A percentile compares a stretch with the other conserved stretches of the same genome.
Evolutionary conservation across 2,888 invertebrate genomes (phyloP).

Genomic region (Agrochola circellaris): DNA sequence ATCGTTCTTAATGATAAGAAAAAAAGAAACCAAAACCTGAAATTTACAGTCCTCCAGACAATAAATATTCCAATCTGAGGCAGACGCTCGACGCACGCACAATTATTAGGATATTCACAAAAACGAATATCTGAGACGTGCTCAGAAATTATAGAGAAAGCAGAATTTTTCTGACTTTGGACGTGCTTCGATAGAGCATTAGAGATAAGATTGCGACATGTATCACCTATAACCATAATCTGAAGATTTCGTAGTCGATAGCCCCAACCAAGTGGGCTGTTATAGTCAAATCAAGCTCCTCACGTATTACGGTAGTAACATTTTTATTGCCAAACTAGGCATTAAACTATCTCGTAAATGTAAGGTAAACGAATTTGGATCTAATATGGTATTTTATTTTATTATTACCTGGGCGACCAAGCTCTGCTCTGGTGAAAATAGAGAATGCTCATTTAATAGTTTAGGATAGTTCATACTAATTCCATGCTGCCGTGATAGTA

Average conservation of each 20-base stretch:
- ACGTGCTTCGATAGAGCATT: slow-evolving; percentile 20
- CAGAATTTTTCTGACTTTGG: slow-evolving; percentile 10
- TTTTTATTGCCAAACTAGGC: not conserved
- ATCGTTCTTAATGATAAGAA: not conserved
- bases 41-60: not conserved
- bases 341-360: not conserved
- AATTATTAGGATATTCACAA: slow-evolving; percentile 49
- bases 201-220: not conserved
- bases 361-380: not conserved
- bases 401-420: too few species aligned
- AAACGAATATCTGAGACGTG: slow-evolving; percentile 48
- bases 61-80: slow-evolving; percentile 45
- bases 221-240: not conserved
- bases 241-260: not conserved
- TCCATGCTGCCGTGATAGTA: too few species aligned
- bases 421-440: too few species aligned
- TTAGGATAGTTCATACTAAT: too few species aligned
- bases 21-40: not conserved
- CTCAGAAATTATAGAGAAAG: slow-evolving; percentile 31
- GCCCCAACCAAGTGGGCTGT: not conserved
- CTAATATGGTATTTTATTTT: not conserved
- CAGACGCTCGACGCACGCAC: slow-evolving; percentile 7
- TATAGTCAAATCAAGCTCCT: not conserved
- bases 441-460: too few species aligned
- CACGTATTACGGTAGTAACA: not conserved